phyloP scores from a whole-genome alignment of 2,113 vertebrate species.

The Myotis yumanensis region DNA sequence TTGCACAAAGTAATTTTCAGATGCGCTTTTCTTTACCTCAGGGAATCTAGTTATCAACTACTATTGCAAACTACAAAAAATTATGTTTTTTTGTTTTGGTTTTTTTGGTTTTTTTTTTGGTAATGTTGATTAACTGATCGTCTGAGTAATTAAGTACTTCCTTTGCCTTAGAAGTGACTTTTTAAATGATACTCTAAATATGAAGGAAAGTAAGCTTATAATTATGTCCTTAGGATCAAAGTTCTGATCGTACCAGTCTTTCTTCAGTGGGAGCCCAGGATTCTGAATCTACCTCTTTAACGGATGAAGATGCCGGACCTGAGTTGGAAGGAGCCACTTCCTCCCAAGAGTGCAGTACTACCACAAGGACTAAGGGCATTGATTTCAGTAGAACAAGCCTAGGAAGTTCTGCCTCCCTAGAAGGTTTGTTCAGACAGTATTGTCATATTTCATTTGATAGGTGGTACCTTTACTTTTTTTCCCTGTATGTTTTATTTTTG shows the following conservation, averaged over 20 bases:
- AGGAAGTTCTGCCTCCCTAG: slow-evolving; percentile 89
- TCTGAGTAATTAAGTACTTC: slow-evolving; percentile 46
- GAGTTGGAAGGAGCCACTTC: slow-evolving; percentile 90
- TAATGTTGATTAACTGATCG: slow-evolving; percentile 31
- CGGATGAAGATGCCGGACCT: slow-evolving; percentile 90
- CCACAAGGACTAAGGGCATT: slow-evolving; percentile 84
- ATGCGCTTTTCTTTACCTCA: too few relatives aligned
- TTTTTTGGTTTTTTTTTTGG: background rate
- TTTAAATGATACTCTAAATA: slow-evolving; percentile 64
- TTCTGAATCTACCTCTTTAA: slow-evolving; percentile 92
- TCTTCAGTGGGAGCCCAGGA: slow-evolving; percentile 94
- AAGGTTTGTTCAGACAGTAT: slow-evolving; percentile 87
- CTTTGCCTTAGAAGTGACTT: slow-evolving; percentile 49
- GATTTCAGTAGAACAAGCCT: slow-evolving; percentile 86
- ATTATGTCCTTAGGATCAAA: slow-evolving; percentile 89
- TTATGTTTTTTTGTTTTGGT: background rate
- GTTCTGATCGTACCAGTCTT: slow-evolving; percentile 93
- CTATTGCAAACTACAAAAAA: too few relatives aligned
- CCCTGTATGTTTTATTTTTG: background rate
- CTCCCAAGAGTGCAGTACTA: slow-evolving; percentile 86
- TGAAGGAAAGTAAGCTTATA: slow-evolving; percentile 73
- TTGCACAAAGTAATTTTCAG: background rate
- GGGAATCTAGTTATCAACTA: too few relatives aligned
- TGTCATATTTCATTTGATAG: slow-evolving; percentile 84
- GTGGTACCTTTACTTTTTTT: background rate